Conservation (phyloP, 2,888 invertebrate species). For the Plebejus melissa region DNA sequence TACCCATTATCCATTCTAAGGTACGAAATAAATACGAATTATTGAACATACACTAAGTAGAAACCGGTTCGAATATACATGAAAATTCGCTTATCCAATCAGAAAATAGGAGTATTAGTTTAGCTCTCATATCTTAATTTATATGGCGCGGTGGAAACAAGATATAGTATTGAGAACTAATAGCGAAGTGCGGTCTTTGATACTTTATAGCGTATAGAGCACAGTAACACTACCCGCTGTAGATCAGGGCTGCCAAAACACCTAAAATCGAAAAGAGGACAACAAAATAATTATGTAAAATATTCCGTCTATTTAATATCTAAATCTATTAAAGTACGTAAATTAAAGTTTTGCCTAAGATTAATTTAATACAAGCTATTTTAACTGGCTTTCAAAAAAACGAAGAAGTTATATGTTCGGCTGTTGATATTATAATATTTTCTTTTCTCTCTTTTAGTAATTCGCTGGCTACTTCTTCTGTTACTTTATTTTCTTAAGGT, state of each 20-base stretch:
- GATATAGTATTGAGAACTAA: conserved; percentile 55
- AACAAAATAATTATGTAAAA: neutral
- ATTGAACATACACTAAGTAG: neutral
- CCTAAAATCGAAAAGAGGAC: neutral
- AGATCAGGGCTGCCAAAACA: neutral
- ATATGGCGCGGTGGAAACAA: conserved; percentile 18
- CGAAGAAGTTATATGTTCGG: too few relatives aligned
- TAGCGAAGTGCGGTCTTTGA: conserved; percentile 56
- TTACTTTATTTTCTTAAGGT: neutral
- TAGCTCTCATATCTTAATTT: conserved; percentile 25
- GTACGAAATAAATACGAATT: neutral
- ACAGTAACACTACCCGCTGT: neutral
- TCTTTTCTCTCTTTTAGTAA: neutral
- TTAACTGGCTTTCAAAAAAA: too few relatives aligned
- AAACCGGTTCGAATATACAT: neutral
- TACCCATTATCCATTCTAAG: neutral
- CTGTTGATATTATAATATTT: neutral
- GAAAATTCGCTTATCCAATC: conserved; percentile 20
- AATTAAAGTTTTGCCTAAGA: too few relatives aligned
- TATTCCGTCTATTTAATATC: neutral
- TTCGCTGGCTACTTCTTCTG: neutral
- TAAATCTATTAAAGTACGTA: neutral
- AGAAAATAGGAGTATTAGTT: conserved; percentile 11
- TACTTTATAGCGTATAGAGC: conserved; percentile 43
- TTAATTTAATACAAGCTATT: too few relatives aligned